Base-by-base conservation (phyloP, 2,113 vertebrate genomes). In the Melanotaenia duboulayi region DNA sequence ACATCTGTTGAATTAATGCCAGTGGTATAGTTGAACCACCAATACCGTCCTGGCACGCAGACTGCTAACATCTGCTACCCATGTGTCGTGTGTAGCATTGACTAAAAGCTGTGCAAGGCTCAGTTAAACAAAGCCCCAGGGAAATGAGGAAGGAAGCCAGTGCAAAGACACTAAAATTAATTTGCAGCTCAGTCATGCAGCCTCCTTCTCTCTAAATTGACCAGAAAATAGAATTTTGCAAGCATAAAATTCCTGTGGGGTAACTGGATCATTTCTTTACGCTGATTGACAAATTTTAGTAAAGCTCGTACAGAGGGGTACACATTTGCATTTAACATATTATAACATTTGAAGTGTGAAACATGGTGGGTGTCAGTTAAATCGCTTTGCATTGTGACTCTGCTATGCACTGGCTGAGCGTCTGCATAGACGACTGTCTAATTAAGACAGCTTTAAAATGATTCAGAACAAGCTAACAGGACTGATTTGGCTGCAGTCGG, bases 151-250 rank as follows among this genome's bases (percentile, higher is more conserved):
- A 71, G 68, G 76, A 64, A 74, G 83, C 81, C 87, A 85, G 73
- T 25, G 60, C 59, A 74, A 76, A 84, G 78, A 86, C 84, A 83
- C 70, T 80, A 23, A 73, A 84, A 85, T 88, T 77, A 65, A 90
- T 91, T 87, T 80, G 74, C 78, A 60, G 80, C 87, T 84, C 86
- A 83, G 83, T 84, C 85, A 89, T 73, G 76, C 84, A 80, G 65
- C 71, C 61, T 57, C 64, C 70, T 81, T 46, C 64, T 67, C 65
- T 67, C 59, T 69, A 80, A 92, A 90, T 90, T 67, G 79, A 73
- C 88, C 83, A 78, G 82, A 90, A 92, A 89, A 91, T 80, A 73
- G 64, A 76, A 85, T 92, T 85, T 65, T 42, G 17, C 42, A 49
- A 74, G 87, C 87, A 82, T 90, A 76, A 82, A 61, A 89, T 87